phyloP scores from a whole-genome alignment of 2,113 vertebrate genomes.

The Poicephalus meyeri region DNA sequence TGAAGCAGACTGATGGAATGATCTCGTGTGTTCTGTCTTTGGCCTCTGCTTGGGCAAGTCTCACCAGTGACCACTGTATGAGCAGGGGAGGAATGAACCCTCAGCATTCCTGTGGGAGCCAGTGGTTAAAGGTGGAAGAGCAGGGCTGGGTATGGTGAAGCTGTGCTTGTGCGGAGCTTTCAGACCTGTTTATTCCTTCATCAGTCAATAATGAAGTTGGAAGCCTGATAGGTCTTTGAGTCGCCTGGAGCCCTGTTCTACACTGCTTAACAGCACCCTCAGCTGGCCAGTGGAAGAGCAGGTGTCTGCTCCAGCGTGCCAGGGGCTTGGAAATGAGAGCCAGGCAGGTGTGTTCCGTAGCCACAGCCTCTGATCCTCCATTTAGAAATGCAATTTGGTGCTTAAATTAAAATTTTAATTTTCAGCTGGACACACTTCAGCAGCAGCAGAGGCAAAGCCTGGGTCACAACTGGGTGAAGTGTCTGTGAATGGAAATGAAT shows the following conservation, averaged over 20 bases:
- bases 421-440: conserved; percentile 5
- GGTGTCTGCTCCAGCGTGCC: not conserved
- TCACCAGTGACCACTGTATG: not conserved
- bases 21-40: not conserved
- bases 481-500: not conserved
- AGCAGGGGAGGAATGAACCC: fast-evolving
- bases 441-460: not conserved
- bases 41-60: not conserved
- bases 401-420: not conserved
- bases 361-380: not conserved
- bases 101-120: fast-evolving
- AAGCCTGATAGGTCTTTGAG: not conserved
- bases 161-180: not conserved
- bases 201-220: not conserved
- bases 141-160: not conserved
- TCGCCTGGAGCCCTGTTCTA: not conserved
- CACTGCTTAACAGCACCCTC: conserved; percentile 53
- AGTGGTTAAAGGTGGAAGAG: not conserved
- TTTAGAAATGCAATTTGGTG: not conserved
- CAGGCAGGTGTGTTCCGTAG: not conserved
- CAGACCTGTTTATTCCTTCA: not conserved
- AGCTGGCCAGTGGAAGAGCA: conserved; percentile 11
- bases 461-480: not conserved
- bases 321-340: not conserved
- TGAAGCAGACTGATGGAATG: not conserved